These are phyloP conservation scores for Pseudorhombus dupliciocellatus DNA, from an alignment of 2,113 vertebrate species.

Conservation along the genomic window DNA sequence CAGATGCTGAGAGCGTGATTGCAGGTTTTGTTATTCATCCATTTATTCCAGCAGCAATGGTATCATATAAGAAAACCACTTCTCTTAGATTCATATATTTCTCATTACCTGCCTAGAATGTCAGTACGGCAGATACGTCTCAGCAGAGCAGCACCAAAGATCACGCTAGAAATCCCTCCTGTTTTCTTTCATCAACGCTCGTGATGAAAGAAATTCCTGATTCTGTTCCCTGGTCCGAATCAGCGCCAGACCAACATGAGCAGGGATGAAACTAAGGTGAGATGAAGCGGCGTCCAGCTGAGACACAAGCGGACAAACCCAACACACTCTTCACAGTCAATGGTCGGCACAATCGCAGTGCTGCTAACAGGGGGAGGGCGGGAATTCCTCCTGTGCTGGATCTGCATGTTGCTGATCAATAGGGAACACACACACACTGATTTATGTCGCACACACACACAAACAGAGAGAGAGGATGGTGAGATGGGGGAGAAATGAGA, in stretches of 20 bases:
- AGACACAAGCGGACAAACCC: background rate
- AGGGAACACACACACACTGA: constrained; percentile 22
- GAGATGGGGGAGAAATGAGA: background rate
- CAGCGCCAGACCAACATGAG: background rate
- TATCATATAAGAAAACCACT: too few relatives aligned
- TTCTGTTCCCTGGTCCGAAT: too few relatives aligned
- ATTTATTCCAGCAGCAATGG: too few relatives aligned
- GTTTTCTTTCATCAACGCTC: too few relatives aligned
- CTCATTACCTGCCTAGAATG: too few relatives aligned
- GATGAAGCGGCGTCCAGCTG: constrained; percentile 2
- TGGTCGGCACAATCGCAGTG: background rate
- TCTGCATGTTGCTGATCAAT: constrained; percentile 49
- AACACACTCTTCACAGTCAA: background rate
- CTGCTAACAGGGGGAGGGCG: constrained; percentile 29
- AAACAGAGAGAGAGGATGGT: background rate
- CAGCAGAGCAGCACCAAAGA: too few relatives aligned
- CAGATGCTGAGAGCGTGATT: too few relatives aligned
- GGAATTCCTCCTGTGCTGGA: constrained; percentile 13
- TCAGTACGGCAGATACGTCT: too few relatives aligned
- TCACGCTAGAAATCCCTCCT: too few relatives aligned
- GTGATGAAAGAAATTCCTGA: too few relatives aligned
- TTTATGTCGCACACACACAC: constrained; percentile 21
- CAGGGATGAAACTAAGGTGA: constrained; percentile 2
- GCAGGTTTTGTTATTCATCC: too few relatives aligned
- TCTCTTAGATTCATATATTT: too few relatives aligned